Base-by-base conservation (phyloP, 2,888 invertebrate genomes). In the Lasiommata megera region DNA sequence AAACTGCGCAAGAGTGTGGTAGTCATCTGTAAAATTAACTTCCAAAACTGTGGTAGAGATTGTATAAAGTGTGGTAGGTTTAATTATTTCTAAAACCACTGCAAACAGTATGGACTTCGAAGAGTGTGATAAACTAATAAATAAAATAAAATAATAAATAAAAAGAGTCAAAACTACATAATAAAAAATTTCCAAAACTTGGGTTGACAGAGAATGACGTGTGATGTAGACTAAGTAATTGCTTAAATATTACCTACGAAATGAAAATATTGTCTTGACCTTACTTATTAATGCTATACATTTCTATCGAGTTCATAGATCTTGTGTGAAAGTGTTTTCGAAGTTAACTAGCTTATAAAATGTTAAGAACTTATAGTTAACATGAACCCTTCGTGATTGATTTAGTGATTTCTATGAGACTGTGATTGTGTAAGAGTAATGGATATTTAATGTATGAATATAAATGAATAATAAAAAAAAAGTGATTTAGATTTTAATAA, bases 341-440 rank as follows among this genome's bases (percentile, higher is more conserved):
- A 12, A 28, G 23, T 46, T 46, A 46, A 28, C 23, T 28, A 43
- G 43, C 12, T n/a, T 14, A 28, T 9, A 29, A 28, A 41, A 31
- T 48, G 23, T 23, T 23, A 51, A 56, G 61, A 58, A 64, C 59
- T 58, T 58, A 57, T 62, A 64, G 65, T 65, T 63, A 54, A 57
- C 53, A 58, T 63, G 50, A 63, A 59, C 71, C 77, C 74, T 73
- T 71, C 75, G 76, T 78, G 80, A 75, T 76, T 56, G 66, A 65
- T 78, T 73, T 73, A 80, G 84, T 84, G 81, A 84, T 82, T 80
- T 80, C 71, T 77, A 80, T 72, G 81, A 88, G 84, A 88, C 88
- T 88, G 88, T 88, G 87, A 87, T 79, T 80, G 79, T 80, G 70
- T 73, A 84, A 83, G 76, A 68, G 67, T 72, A 63, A 31, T 55